Base-by-base conservation (phyloP, 2,888 invertebrate genomes). In the Pherbina coryleti region DNA sequence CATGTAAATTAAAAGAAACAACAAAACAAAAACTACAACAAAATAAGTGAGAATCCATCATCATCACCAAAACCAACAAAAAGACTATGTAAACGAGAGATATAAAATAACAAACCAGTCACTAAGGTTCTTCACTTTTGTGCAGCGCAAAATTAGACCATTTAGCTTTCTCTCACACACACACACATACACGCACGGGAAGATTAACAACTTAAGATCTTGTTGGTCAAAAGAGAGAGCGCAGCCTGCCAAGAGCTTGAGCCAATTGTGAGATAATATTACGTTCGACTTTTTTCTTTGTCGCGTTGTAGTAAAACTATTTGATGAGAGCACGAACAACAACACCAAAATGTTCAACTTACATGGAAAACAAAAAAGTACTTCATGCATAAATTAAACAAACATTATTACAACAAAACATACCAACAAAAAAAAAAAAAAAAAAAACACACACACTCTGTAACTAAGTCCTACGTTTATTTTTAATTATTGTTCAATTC, bases 401-500 rank as follows among this genome's bases (percentile, higher is more conserved):
- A 55, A 69, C 84, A 84, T 83, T 57, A 75, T 76, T 49, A 73
- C 22, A 57, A 31, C 69, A 67, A 67, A 11, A 67, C 14, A 55
- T n/a, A 75, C 28, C 75, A 69, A 55, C 53, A 71, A 60, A 53
- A 80, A 82, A 82, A 83, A 83, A 84, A 80, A 85, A 82, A 84
- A 83, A 83, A 84, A 80, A 85, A 82, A 84, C 83, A 84, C 84
- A 85, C 81, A 84, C 81, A 84, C 82, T 84, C 86, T 86, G 87
- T 86, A 86, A 87, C 86, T 87, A 87, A 87, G 87, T 87, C 87
- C 87, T 87, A 86, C 85, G 86, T 87, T 87, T 81, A 81, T 86
- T 87, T 86, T 86, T 87, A 87, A 87, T 87, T 85, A 87, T 87
- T 87, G 87, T 87, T 87, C 87, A 86, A 87, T 87, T 87, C 86